phyloP scores from a whole-genome alignment of 1,140 invertebrate genomes.

The Drosophila azteca region DNA sequence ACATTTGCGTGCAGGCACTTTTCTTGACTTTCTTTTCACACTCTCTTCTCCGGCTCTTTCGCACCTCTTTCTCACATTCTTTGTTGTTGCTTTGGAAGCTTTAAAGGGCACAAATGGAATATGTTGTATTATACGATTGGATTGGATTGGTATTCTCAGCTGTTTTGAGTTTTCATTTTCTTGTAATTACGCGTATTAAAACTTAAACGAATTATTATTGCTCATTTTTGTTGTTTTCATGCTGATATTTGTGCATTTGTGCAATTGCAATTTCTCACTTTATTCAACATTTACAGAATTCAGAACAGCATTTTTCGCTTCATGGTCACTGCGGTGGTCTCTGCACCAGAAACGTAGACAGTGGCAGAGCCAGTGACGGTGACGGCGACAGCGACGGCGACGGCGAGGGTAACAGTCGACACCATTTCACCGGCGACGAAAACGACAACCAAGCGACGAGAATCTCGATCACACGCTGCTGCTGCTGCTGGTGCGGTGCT shows the following conservation, averaged over 20 bases:
- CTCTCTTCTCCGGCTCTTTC: conserved; percentile 11
- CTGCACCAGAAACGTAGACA: conserved; percentile 20
- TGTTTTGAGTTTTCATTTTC: conserved; percentile 26
- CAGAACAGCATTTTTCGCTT: conserved; percentile 58
- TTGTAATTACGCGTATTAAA: not conserved
- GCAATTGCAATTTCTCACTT: conserved; percentile 47
- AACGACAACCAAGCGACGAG: conserved; percentile 13
- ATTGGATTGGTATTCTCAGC: conserved; percentile 47
- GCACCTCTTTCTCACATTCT: conserved; percentile 37
- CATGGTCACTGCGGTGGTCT: conserved; percentile 61
- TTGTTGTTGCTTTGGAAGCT: conserved; percentile 47
- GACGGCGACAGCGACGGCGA: conserved; percentile 21
- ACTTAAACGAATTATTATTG: not conserved
- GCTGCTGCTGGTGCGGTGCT: conserved; percentile 2
- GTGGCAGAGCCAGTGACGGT: conserved; percentile 7
- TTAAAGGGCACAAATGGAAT: conserved; percentile 71
- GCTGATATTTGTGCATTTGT: conserved; percentile 19
- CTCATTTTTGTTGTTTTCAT: not conserved
- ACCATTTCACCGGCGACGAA: conserved; percentile 56
- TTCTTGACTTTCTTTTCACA: conserved; percentile 26
- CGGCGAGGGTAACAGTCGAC: conserved; percentile 32
- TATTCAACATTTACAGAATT: conserved; percentile 72
- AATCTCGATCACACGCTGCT: conserved; percentile 43
- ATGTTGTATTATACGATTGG: conserved; percentile 15
- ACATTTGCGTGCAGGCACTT: conserved; percentile 59